phyloP scores from a whole-genome alignment of 2,888 invertebrate species.

The Ctena decussata region DNA sequence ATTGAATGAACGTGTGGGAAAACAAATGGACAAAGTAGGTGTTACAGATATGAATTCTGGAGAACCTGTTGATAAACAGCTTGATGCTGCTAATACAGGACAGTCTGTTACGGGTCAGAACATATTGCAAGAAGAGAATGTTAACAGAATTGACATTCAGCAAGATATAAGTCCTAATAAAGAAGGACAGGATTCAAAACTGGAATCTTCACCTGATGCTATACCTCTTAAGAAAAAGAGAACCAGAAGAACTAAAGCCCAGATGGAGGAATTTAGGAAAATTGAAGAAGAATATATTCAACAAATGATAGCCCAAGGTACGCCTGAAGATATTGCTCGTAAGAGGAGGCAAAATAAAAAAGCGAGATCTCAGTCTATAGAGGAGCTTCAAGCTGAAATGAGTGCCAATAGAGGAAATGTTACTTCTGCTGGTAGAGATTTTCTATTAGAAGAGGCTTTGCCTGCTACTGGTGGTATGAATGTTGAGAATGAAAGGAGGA shows the following conservation, averaged over 20 bases:
- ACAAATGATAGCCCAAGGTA: not conserved
- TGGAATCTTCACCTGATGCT: conserved; percentile 30
- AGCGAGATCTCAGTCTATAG: not conserved
- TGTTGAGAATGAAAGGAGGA: not conserved
- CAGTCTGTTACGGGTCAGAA: too few relatives aligned
- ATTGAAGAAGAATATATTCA: conserved; percentile 26
- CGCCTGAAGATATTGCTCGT: not conserved
- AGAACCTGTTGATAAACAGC: too few relatives aligned
- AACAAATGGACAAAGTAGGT: not conserved
- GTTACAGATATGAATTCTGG: not conserved
- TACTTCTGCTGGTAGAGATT: not conserved
- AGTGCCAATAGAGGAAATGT: not conserved
- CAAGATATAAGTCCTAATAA: not conserved
- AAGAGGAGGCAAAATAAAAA: not conserved
- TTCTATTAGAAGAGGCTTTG: not conserved
- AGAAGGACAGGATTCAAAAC: not conserved
- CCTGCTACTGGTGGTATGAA: not conserved
- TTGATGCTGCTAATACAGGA: too few relatives aligned
- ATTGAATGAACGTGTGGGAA: not conserved
- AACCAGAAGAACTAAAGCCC: conserved; percentile 49
- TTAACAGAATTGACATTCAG: not conserved
- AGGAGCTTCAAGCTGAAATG: not conserved
- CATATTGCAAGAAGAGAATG: not conserved
- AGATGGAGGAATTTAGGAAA: conserved; percentile 27
- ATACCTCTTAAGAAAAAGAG: conserved; percentile 31